phyloP scores from a whole-genome alignment of 2,797 vertebrate genomes.

The Streptopelia turtur region DNA sequence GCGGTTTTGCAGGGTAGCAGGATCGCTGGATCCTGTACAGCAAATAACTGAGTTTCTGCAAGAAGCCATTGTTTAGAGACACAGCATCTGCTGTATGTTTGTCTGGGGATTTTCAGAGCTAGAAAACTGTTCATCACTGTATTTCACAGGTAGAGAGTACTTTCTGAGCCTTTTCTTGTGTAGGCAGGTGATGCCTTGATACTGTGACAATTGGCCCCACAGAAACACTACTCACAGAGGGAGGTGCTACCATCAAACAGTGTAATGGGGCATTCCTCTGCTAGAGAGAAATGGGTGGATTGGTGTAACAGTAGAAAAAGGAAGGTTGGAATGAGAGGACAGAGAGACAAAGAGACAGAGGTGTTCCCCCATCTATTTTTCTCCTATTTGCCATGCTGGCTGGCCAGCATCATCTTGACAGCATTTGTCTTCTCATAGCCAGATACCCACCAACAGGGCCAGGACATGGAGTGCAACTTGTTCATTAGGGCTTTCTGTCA shows the following conservation, averaged over 20 bases:
- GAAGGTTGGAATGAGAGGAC: not conserved
- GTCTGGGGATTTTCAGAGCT: not conserved
- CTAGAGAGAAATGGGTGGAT: not conserved
- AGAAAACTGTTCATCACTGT: not conserved
- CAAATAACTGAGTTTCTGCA: not conserved
- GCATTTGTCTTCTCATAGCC: not conserved
- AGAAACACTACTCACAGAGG: not conserved
- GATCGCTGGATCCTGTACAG: not conserved
- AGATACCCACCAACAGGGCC: not conserved
- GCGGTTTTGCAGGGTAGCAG: not conserved
- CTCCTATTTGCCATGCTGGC: not conserved
- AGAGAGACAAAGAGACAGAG: not conserved
- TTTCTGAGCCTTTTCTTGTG: not conserved
- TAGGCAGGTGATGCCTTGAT: not conserved
- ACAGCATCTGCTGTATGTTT: not conserved
- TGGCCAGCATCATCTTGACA: not conserved
- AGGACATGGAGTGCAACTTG: accelerated
- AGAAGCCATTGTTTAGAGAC: constrained; percentile 22
- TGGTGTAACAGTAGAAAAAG: not conserved
- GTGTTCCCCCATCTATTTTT: not conserved
- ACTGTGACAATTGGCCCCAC: not conserved
- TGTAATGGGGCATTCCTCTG: not conserved
- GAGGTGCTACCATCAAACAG: not conserved
- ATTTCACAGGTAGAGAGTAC: constrained; percentile 6
- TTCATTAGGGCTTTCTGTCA: not conserved